Conservation (phyloP, 2,797 vertebrate genomes). For the Muscicapa comitata region DNA sequence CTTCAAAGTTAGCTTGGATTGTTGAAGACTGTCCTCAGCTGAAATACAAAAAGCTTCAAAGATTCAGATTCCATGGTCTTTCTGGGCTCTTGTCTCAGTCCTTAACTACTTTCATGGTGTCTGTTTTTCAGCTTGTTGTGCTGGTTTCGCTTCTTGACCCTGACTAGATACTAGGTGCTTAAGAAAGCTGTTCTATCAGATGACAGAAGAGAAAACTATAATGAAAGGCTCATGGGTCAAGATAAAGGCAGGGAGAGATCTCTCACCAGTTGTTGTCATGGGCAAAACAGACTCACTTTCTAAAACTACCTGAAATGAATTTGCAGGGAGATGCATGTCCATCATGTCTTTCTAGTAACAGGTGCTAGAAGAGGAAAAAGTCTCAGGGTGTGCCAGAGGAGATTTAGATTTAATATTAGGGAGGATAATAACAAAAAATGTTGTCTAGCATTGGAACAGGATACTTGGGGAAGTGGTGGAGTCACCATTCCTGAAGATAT, state of each 20-base stretch:
- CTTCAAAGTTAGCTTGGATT: background rate
- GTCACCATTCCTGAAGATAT: background rate
- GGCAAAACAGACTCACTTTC: background rate
- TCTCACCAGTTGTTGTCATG: background rate
- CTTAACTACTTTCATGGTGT: background rate
- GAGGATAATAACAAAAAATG: background rate
- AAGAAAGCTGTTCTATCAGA: background rate
- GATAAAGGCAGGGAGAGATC: background rate
- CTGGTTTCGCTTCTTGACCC: background rate
- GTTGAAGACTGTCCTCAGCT: background rate
- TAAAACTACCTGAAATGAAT: background rate
- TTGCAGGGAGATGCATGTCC: accelerated
- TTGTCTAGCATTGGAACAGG: background rate
- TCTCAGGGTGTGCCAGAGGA: background rate
- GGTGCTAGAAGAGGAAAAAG: background rate
- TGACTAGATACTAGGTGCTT: background rate
- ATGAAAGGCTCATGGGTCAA: background rate
- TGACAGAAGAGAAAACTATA: background rate
- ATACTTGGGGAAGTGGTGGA: background rate
- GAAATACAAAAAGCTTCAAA: background rate
- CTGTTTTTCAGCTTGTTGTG: background rate
- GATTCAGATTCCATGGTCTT: background rate
- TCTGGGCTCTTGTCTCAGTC: background rate
- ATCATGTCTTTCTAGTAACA: background rate
- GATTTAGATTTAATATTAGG: background rate